These are phyloP conservation scores for Eurytoma californica DNA, from an alignment of 2,888 invertebrate species.

Conservation along the genomic window DNA sequence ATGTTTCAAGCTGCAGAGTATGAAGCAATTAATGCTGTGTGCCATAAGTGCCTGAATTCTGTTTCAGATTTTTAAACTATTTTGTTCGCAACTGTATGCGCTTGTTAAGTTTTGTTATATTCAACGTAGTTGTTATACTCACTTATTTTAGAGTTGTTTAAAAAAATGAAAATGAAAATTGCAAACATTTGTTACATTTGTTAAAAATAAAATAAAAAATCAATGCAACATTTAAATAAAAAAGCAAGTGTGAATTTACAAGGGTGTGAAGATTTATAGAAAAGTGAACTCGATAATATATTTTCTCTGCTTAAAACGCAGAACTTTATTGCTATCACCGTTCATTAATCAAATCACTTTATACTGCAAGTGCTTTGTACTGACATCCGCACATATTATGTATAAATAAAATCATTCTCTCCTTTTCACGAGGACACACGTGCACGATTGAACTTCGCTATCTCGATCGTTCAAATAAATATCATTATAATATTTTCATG, in stretches of 20 bases:
- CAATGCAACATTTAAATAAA: not conserved
- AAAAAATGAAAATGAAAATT: slow-evolving; percentile 23
- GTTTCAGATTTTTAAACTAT: slow-evolving; percentile 29
- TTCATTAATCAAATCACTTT: slow-evolving; percentile 50
- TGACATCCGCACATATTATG: slow-evolving; percentile 42
- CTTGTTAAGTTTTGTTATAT: not conserved
- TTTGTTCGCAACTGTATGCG: not conserved
- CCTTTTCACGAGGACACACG: slow-evolving; percentile 17
- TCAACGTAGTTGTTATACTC: slow-evolving; percentile 15
- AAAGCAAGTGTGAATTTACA: slow-evolving; percentile 20
- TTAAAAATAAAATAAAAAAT: slow-evolving; percentile 20
- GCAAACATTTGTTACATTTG: slow-evolving; percentile 26
- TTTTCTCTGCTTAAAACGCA: slow-evolving; percentile 60
- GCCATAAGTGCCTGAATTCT: slow-evolving; percentile 37
- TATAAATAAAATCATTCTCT: slow-evolving; percentile 51
- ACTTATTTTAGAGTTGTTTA: slow-evolving; percentile 20
- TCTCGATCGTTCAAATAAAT: slow-evolving; percentile 13
- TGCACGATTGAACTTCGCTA: slow-evolving; percentile 17
- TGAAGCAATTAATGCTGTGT: slow-evolving; percentile 33
- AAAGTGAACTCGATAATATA: slow-evolving; percentile 45
- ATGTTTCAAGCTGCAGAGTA: slow-evolving; percentile 44
- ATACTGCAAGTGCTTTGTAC: slow-evolving; percentile 55
- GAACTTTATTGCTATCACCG: slow-evolving; percentile 59
- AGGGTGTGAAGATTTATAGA: slow-evolving; percentile 39
- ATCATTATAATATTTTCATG: slow-evolving; percentile 6